A percentile compares a stretch with the other conserved stretches of the same genome.
phyloP scores from a whole-genome alignment of 2,888 invertebrate species.

The Lypha dubia region DNA sequence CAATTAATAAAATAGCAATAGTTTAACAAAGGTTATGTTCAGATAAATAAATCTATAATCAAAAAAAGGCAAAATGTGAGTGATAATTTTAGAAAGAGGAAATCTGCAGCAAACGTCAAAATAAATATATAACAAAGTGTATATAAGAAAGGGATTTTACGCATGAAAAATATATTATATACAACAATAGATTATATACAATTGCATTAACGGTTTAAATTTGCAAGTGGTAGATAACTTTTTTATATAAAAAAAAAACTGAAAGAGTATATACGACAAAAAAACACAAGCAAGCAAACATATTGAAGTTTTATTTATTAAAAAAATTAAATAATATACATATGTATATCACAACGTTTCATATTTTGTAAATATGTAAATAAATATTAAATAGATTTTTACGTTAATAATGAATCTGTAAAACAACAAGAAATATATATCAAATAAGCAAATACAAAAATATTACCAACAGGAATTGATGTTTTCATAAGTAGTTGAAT shows the following conservation, averaged over 20 bases:
- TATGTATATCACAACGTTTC: not conserved
- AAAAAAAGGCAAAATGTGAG: not conserved
- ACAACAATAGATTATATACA: not conserved
- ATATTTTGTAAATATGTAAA: slow-evolving; percentile 63
- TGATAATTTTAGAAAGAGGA: not conserved
- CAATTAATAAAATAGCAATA: not conserved
- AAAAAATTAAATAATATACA: no score
- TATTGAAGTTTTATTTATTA: not conserved
- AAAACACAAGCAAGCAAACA: not conserved
- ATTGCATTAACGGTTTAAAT: not conserved
- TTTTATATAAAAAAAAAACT: not conserved
- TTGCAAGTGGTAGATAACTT: slow-evolving; percentile 1
- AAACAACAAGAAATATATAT: no score
- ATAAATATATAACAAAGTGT: slow-evolving; percentile 6
- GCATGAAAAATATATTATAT: slow-evolving; percentile 8
- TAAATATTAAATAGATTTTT: slow-evolving; percentile 29
- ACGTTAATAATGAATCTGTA: not conserved
- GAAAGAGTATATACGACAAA: not conserved
- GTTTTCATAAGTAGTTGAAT: slow-evolving; percentile 53
- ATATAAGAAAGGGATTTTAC: slow-evolving; percentile 5
- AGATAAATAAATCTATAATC: not conserved
- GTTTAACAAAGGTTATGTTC: not conserved
- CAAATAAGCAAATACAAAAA: not conserved
- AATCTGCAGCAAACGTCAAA: not conserved
- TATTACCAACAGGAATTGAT: slow-evolving; percentile 60